Evolutionary conservation across 2,113 vertebrate species (phyloP), one percentile per base, ranked within the genome.

Genomic region (Rhombomys opimus): DNA sequence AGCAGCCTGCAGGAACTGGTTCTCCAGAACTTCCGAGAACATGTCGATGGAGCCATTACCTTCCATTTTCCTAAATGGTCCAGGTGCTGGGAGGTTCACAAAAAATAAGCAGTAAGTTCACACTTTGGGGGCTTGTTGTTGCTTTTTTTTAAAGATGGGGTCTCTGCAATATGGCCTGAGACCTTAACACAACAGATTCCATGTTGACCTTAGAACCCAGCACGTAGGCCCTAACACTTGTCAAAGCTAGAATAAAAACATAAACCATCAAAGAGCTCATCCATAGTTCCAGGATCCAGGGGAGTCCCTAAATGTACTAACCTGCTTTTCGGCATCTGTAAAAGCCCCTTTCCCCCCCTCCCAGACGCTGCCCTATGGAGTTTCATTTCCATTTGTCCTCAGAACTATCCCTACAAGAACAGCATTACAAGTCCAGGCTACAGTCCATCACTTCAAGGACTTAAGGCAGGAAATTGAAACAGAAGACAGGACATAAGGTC

Each of bases 11-110:
- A 99, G 98, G 91, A 99, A 97, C 88, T 99, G 99, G 97, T 99
- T 98, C 97, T 99, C 99, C 97, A 99, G 93, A 89, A 98, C 99
- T 97, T 99, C 99, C 0, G 99, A 94, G 89, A 99, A 97, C 94
- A 99, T 98, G 15, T 99, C 99, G 61, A 99, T 98, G 85, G 99
- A 97, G 35, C 99, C 98, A 95, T 98, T 98, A 9, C 98, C 98
- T 93, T 99, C 99, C 99, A 99, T 99, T 93, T 96, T 98, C 92
- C 95, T 80, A n/a, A 96, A 84, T 65, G 52, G 90, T 50, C 91
- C 96, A 87, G 94, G 27, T 93, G 59, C 97, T 98, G 91, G 75
- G 96, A 96, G 25, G 14, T 59, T 78, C 70, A 81, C 25, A 87
- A 80, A n/a, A 50, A 46, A 23, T n/a, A 67, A 89, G 86, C 4